Percentiles rank a stretch among this genome's conserved stretches.
These are phyloP conservation scores for Acanthis flammea DNA, from an alignment of 2,797 vertebrate genomes.

Conservation along the genomic window DNA sequence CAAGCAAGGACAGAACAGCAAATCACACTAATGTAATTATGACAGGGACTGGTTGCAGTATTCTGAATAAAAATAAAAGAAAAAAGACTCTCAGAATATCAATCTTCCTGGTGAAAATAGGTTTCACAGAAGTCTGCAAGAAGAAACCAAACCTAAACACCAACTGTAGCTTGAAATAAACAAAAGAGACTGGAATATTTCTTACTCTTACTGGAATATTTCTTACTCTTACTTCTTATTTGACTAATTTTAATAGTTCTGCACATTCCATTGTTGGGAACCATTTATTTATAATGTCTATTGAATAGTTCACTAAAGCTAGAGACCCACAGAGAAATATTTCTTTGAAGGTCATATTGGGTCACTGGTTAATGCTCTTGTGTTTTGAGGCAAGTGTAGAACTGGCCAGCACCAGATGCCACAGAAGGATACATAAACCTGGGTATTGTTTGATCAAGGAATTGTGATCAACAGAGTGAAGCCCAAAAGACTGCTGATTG, in stretches of 20 bases:
- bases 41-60: not conserved
- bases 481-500: not conserved
- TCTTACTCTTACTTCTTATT: not conserved
- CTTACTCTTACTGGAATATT: accelerated
- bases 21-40: not conserved
- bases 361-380: not conserved
- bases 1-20: not conserved
- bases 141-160: not conserved
- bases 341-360: not conserved
- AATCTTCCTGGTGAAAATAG: not conserved
- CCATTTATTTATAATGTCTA: not conserved
- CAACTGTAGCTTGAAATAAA: not conserved
- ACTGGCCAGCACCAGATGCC: not conserved
- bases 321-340: not conserved
- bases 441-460: not conserved
- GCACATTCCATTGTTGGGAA: not conserved
- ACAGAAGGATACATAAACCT: not conserved
- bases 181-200: accelerated
- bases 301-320: not conserved
- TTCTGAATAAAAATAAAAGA: not conserved
- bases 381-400: not conserved
- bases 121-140: not conserved
- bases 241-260: accelerated
- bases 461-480: not conserved
- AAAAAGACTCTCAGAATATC: not conserved